phyloP scores from a whole-genome alignment of 2,113 vertebrate species.

The Athene cunicularia region DNA sequence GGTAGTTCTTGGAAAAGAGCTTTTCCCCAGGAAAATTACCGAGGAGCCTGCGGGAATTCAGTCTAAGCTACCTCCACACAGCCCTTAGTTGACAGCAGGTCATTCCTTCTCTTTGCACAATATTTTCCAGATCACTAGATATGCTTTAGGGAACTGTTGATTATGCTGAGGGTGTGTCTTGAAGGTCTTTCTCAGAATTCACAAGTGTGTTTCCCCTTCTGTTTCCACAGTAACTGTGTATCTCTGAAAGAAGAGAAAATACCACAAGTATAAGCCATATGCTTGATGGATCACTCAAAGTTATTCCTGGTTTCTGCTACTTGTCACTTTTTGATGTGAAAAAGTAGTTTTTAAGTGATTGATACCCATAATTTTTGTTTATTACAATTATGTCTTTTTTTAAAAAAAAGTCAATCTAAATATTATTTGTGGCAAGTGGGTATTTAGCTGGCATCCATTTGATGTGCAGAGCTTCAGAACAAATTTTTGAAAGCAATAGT shows the following conservation, averaged over 20 bases:
- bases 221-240: neutral
- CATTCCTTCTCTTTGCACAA: neutral
- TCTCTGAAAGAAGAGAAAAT: neutral
- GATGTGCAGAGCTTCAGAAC: slow-evolving; percentile 47
- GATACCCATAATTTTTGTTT: neutral
- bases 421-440: slow-evolving; percentile 13
- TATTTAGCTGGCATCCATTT: slow-evolving; percentile 57
- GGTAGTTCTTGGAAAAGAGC: neutral
- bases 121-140: neutral
- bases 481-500: slow-evolving; percentile 44
- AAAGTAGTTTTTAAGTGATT: neutral
- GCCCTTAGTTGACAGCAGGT: neutral
- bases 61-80: neutral
- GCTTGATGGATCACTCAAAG: neutral
- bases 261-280: slow-evolving; percentile 3
- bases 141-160: neutral
- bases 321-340: neutral
- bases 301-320: neutral
- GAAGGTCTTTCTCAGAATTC: neutral
- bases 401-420: neutral
- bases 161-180: neutral
- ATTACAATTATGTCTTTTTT: neutral
- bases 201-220: slow-evolving; percentile 4
- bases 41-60: neutral
- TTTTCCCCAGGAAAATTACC: neutral